Conservation (phyloP, 2,113 vertebrate species). For the Eulemur macaco region DNA sequence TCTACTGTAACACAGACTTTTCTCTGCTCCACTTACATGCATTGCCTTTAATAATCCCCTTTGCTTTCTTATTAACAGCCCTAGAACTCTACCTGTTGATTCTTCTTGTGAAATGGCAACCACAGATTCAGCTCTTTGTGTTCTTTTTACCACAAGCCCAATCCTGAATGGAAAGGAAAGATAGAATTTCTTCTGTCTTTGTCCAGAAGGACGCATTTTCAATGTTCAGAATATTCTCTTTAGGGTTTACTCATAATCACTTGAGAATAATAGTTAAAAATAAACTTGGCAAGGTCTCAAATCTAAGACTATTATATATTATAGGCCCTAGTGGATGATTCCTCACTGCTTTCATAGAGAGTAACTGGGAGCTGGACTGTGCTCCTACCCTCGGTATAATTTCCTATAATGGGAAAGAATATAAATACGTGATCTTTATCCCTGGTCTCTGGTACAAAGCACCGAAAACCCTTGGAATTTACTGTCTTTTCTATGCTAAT, state of each 20-base stretch:
- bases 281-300: not conserved
- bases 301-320: not conserved
- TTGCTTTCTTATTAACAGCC: not conserved
- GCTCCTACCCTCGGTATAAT: not conserved
- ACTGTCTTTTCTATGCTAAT: not conserved
- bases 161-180: not conserved
- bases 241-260: not conserved
- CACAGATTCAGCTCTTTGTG: rapidly evolving
- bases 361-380: not conserved
- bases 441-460: not conserved
- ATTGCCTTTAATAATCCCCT: not conserved
- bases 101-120: not conserved
- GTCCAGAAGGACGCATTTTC: not conserved
- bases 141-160: not conserved
- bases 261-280: not conserved
- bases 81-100: not conserved
- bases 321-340: not conserved
- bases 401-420: not conserved
- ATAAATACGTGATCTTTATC: not conserved
- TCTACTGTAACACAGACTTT: not conserved
- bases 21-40: not conserved
- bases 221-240: not conserved
- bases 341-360: not conserved
- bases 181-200: not conserved
- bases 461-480: not conserved